Percentiles rank a stretch among this genome's conserved stretches.
Evolutionary conservation across 2,113 vertebrate species (phyloP).

Genomic region (Zosterops hypoxanthus): DNA sequence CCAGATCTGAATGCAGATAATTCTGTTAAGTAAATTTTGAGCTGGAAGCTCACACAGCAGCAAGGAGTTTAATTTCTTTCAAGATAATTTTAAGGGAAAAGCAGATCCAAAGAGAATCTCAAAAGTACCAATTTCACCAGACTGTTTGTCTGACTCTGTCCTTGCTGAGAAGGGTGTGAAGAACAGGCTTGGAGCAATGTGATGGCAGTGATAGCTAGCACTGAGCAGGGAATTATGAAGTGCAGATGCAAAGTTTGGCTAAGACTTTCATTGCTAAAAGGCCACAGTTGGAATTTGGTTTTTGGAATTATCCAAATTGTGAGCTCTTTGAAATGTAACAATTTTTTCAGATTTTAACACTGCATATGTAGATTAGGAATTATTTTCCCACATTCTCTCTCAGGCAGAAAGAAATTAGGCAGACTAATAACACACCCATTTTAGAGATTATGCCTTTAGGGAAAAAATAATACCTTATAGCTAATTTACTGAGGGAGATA

Average conservation of each 20-base stretch:
- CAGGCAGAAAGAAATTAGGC: conserved; percentile 6
- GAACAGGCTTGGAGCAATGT: not conserved
- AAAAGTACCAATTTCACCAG: not conserved
- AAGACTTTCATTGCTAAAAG: not conserved
- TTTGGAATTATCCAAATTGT: not conserved
- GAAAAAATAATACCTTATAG: not conserved
- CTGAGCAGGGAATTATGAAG: not conserved
- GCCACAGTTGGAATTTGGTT: not conserved
- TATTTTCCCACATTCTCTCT: not conserved
- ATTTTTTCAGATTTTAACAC: not conserved
- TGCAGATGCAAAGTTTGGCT: not conserved
- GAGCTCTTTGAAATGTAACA: not conserved
- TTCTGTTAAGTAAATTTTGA: not conserved
- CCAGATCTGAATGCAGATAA: not conserved
- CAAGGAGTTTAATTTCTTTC: not conserved
- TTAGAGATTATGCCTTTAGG: not conserved
- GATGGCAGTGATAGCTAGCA: no score
- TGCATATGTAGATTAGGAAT: not conserved
- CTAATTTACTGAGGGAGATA: not conserved
- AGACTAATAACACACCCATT: not conserved
- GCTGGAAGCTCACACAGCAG: not conserved
- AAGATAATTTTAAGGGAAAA: not conserved
- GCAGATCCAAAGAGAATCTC: not conserved
- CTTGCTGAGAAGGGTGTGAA: not conserved
- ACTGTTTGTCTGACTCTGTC: not conserved